Conservation (phyloP, 2,888 invertebrate species). For the Neocrepidodera transversa region DNA sequence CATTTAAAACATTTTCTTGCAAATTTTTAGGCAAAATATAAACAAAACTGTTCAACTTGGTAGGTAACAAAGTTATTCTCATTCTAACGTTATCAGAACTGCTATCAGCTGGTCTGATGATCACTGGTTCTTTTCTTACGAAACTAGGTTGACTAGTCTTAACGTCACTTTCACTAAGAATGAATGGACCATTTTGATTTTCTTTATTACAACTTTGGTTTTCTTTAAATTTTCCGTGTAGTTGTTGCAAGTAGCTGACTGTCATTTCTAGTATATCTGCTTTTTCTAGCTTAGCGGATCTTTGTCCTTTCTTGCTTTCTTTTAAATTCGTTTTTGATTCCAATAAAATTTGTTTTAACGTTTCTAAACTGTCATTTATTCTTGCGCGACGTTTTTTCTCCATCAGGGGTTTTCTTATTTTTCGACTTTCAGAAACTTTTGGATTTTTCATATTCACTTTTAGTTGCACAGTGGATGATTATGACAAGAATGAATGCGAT, state of each 20-base stretch:
- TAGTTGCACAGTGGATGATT: conserved; percentile 5
- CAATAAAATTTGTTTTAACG: conserved; percentile 62
- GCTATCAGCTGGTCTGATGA: conserved; percentile 48
- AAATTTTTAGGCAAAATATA: conserved; percentile 55
- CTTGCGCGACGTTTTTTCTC: conserved; percentile 64
- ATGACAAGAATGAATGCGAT: conserved; percentile 22
- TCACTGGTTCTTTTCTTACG: conserved; percentile 31
- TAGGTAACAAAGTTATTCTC: conserved; percentile 56
- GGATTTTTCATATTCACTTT: conserved; percentile 34
- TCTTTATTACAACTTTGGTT: background rate
- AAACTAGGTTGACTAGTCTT: conserved; percentile 1
- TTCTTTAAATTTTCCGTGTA: conserved; percentile 58
- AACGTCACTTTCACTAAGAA: background rate
- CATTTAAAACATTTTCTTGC: background rate
- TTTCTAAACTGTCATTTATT: conserved; percentile 64
- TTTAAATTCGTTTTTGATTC: conserved; percentile 57
- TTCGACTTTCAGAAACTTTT: conserved; percentile 54
- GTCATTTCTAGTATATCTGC: conserved; percentile 72
- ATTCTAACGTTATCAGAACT: conserved; percentile 46
- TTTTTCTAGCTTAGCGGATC: conserved; percentile 69
- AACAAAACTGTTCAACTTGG: conserved; percentile 56
- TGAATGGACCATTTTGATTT: background rate
- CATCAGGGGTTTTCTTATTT: conserved; percentile 65
- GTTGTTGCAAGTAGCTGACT: conserved; percentile 65
- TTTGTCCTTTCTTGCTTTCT: conserved; percentile 50